These are phyloP conservation scores for Eristalinus aeneus DNA, from an alignment of 2,888 invertebrate genomes.

Conservation along the genomic window DNA sequence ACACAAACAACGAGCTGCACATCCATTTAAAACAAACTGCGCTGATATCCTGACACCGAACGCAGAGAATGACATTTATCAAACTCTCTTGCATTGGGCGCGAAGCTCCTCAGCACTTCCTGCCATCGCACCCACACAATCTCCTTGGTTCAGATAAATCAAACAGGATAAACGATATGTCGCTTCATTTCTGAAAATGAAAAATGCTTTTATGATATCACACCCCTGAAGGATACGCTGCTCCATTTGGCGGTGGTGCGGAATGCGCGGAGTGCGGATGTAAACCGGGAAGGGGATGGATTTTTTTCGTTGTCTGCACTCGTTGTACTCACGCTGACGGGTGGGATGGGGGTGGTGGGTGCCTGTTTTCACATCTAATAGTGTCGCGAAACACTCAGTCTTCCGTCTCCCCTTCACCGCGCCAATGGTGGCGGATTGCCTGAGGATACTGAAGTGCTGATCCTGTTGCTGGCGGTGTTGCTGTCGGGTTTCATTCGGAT, in stretches of 20 bases:
- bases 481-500: slow-evolving; percentile 67
- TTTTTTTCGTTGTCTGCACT: slow-evolving; percentile 25
- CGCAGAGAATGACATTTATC: slow-evolving; percentile 72
- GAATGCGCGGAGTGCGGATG: background rate
- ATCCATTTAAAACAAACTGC: slow-evolving; percentile 70
- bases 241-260: background rate
- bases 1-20: slow-evolving; percentile 32
- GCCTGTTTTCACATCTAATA: slow-evolving; percentile 50
- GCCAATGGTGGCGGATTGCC: slow-evolving; percentile 16
- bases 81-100: slow-evolving; percentile 63
- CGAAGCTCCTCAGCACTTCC: slow-evolving; percentile 14
- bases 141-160: slow-evolving; percentile 76
- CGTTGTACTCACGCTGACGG: slow-evolving; percentile 5
- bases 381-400: slow-evolving; percentile 69
- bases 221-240: slow-evolving; percentile 64
- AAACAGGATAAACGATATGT: slow-evolving; percentile 77
- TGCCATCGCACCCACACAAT: slow-evolving; percentile 49
- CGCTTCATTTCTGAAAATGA: slow-evolving; percentile 77
- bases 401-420: slow-evolving; percentile 40
- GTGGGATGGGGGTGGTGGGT: background rate
- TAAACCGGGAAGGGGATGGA: background rate
- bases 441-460: background rate
- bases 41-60: slow-evolving; percentile 72
- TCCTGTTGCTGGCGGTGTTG: slow-evolving; percentile 46
- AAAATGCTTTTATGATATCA: slow-evolving; percentile 77